phyloP scores from a whole-genome alignment of 2,797 vertebrate genomes.

The Heteromormyrus szaboi region DNA sequence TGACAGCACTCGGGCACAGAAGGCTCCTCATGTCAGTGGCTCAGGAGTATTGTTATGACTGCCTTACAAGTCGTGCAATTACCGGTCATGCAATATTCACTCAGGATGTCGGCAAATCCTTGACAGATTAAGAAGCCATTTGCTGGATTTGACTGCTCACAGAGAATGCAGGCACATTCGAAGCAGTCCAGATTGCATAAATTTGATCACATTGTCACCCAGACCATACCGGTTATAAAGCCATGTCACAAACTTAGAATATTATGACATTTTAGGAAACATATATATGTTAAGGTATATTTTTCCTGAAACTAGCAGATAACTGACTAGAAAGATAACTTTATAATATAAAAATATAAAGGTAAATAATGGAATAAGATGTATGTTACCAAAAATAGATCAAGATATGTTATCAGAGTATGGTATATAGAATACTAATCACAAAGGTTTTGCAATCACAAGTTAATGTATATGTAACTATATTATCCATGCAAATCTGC shows the following conservation, averaged over 20 bases:
- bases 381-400: background rate
- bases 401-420: background rate
- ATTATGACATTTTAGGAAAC: background rate
- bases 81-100: constrained; percentile 34
- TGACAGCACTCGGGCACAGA: constrained; percentile 22
- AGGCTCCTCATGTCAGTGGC: constrained; percentile 13
- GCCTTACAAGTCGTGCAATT: constrained; percentile 26
- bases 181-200: background rate
- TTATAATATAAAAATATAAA: background rate
- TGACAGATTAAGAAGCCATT: constrained; percentile 26
- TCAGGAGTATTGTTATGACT: constrained; percentile 22
- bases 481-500: background rate
- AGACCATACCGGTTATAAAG: background rate
- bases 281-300: background rate
- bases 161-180: background rate
- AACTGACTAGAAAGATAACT: background rate
- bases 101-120: constrained; percentile 18
- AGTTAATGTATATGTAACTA: background rate
- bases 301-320: background rate
- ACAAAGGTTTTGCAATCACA: background rate
- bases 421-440: background rate
- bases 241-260: background rate
- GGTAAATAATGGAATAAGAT: background rate
- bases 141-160: constrained; percentile 18
- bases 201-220: constrained; percentile 11